These are phyloP conservation scores for Polia nebulosa DNA, from an alignment of 2,888 invertebrate genomes.

Conservation along the genomic window DNA sequence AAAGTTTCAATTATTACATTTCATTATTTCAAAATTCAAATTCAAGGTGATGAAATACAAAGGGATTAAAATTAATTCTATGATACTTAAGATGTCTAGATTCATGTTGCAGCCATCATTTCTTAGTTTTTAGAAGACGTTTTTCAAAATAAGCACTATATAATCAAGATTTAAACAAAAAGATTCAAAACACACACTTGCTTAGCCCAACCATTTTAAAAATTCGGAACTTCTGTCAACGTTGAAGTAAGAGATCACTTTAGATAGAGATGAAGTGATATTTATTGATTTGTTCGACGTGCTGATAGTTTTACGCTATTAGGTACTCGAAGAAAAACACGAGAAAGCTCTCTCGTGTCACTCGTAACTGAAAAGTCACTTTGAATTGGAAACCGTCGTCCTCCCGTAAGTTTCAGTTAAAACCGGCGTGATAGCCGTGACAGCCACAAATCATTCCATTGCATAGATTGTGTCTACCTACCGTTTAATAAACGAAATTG, in stretches of 20 bases:
- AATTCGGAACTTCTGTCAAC: not conserved
- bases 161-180: not conserved
- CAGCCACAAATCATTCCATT: constrained; percentile 36
- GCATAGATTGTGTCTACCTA: constrained; percentile 11
- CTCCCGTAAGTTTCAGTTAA: constrained; percentile 13
- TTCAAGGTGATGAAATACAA: constrained; percentile 3
- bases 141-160: not conserved
- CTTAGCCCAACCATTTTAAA: not conserved
- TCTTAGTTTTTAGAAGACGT: not conserved
- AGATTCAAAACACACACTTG: not conserved
- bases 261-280: constrained; percentile 27
- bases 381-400: constrained; percentile 34
- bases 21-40: not conserved
- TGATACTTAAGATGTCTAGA: not conserved
- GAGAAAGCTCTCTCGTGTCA: constrained; percentile 55
- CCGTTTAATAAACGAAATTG: constrained; percentile 34
- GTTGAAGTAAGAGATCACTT: not conserved
- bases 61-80: not conserved
- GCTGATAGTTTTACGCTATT: constrained; percentile 52
- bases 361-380: constrained; percentile 40
- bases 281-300: constrained; percentile 26
- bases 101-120: constrained; percentile 3
- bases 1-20: not conserved
- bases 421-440: constrained; percentile 2
- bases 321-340: constrained; percentile 55